phyloP scores from a whole-genome alignment of 2,888 invertebrate genomes.

The Sphecodes monilicornis region DNA sequence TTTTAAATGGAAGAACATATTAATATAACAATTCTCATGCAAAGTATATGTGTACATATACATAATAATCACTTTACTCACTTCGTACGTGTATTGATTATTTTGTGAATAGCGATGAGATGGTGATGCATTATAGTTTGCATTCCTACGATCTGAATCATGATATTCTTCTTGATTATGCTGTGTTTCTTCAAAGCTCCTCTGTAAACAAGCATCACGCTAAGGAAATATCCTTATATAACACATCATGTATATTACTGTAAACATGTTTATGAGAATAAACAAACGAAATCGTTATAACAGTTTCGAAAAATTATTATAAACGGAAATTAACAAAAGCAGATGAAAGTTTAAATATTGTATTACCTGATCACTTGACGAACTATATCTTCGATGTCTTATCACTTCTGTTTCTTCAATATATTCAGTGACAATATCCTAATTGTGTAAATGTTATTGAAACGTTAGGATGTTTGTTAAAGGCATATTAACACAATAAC shows the following conservation, averaged over 20 bases:
- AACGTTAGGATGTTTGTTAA: slow-evolving; percentile 58
- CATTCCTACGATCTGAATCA: slow-evolving; percentile 81
- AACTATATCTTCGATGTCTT: slow-evolving; percentile 78
- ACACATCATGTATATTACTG: neutral
- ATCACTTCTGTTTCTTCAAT: slow-evolving; percentile 77
- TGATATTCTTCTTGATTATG: slow-evolving; percentile 78
- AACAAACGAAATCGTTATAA: slow-evolving; percentile 10
- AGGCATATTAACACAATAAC: slow-evolving; percentile 27
- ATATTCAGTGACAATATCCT: slow-evolving; percentile 78
- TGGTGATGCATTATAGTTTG: slow-evolving; percentile 81
- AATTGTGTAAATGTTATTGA: slow-evolving; percentile 63
- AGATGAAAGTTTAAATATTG: neutral
- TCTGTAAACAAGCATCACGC: slow-evolving; percentile 63
- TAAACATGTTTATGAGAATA: slow-evolving; percentile 4
- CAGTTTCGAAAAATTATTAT: slow-evolving; percentile 20
- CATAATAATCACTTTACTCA: slow-evolving; percentile 64
- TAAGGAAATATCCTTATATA: slow-evolving; percentile 19
- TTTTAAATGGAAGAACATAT: slow-evolving; percentile 33
- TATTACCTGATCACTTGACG: slow-evolving; percentile 81
- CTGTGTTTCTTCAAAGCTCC: slow-evolving; percentile 78
- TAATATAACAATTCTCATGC: slow-evolving; percentile 34
- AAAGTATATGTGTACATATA: slow-evolving; percentile 16
- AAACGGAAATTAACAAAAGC: neutral
- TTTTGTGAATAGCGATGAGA: slow-evolving; percentile 79
- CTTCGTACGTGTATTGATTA: slow-evolving; percentile 81